Percentiles rank a stretch among this genome's conserved stretches.
Conservation (phyloP, 92 coral and sea anemone species). For the Epizoanthus illoricatus region DNA sequence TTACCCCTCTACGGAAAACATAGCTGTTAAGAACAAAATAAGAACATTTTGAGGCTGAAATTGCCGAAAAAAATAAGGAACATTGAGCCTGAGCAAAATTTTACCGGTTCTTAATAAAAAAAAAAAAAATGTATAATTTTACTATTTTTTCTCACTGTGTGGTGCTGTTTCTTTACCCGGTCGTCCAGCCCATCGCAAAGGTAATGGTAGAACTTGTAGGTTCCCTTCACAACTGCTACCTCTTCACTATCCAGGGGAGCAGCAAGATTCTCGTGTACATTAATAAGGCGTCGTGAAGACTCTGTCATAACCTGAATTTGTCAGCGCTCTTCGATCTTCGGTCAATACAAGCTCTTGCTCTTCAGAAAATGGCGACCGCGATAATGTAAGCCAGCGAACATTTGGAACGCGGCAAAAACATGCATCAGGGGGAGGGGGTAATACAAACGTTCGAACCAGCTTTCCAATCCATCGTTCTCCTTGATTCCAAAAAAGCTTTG, state of each 20-base stretch:
- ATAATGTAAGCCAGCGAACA: slow-evolving; percentile 10
- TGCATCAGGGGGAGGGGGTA: slow-evolving; percentile 11
- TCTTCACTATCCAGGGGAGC: slow-evolving; percentile 54
- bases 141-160: too few relatives aligned
- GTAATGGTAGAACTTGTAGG: slow-evolving; percentile 88
- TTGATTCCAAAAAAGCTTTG: not conserved
- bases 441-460: not conserved
- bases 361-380: slow-evolving; percentile 3
- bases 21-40: too few relatives aligned
- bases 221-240: slow-evolving; percentile 63
- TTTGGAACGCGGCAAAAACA: not conserved
- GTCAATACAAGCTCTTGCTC: too few relatives aligned
- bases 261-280: slow-evolving; percentile 70
- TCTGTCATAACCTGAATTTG: not conserved
- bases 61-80: too few relatives aligned
- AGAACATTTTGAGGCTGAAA: too few relatives aligned
- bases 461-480: not conserved
- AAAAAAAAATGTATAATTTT: too few relatives aligned
- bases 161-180: slow-evolving; percentile 48
- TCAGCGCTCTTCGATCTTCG: not conserved
- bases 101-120: too few relatives aligned
- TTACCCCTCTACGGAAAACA: too few relatives aligned
- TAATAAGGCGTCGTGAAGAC: not conserved
- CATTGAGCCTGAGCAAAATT: too few relatives aligned
- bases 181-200: slow-evolving; percentile 83